Percentiles rank a stretch among this genome's conserved stretches.
phyloP scores from a whole-genome alignment of 2,113 vertebrate genomes.

The Cinclus mexicanus region DNA sequence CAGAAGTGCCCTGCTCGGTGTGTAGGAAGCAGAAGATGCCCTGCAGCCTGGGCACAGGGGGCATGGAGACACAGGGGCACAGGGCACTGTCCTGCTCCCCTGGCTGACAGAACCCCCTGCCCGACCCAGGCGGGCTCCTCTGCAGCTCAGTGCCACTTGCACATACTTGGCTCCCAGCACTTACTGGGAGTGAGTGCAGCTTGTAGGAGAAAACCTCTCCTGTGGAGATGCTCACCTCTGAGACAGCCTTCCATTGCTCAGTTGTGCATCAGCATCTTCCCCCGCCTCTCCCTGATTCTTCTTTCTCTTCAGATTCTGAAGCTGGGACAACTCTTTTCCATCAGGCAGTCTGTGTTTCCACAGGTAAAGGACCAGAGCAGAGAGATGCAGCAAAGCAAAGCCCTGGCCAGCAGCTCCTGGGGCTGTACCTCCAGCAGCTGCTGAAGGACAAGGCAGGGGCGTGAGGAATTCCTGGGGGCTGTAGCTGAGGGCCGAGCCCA shows the following conservation, averaged over 20 bases:
- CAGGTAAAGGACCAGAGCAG: not conserved
- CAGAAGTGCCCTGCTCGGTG: not conserved
- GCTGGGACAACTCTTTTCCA: not conserved
- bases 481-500: not conserved
- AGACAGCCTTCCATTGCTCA: not conserved
- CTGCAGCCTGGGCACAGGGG: not conserved
- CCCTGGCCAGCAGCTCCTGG: not conserved
- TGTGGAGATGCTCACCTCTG: not conserved
- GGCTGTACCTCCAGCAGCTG: too few species aligned
- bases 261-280: not conserved
- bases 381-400: not conserved
- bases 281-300: too few species aligned
- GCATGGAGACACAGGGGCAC: fast-evolving
- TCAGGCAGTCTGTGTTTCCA: not conserved
- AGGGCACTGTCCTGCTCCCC: not conserved
- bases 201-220: not conserved
- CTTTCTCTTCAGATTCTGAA: not conserved
- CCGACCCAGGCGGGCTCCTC: not conserved
- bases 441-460: not conserved
- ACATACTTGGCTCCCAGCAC: not conserved
- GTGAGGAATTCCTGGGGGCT: not conserved
- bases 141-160: not conserved
- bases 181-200: fast-evolving
- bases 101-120: not conserved
- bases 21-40: not conserved